Percentiles rank a stretch among this genome's conserved stretches.
Evolutionary conservation across 2,113 vertebrate species (phyloP).

Genomic region (Tylochromis polylepis): DNA sequence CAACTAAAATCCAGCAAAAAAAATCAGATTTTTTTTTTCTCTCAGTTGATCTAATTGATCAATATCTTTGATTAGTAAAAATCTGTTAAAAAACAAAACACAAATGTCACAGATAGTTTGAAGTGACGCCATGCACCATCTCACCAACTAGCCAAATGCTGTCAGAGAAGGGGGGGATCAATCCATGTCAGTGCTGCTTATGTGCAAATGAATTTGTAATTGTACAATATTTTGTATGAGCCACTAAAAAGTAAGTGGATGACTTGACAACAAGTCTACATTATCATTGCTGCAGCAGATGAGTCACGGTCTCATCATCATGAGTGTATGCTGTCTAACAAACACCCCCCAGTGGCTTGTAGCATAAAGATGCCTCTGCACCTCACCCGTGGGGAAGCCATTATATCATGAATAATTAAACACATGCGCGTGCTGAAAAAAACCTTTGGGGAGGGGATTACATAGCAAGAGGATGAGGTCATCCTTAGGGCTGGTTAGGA

Average conservation of each 20-base stretch:
- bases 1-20: background rate
- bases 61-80: background rate
- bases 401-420: slow-evolving; percentile 41
- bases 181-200: background rate
- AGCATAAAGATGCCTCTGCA: background rate
- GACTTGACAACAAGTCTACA: background rate
- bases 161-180: background rate
- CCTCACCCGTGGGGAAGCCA: background rate
- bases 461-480: slow-evolving; percentile 45
- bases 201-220: background rate
- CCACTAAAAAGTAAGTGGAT: background rate
- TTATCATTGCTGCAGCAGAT: background rate
- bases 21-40: background rate
- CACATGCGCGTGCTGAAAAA: background rate
- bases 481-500: background rate
- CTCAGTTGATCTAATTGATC: background rate
- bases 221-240: background rate
- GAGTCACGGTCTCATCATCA: background rate
- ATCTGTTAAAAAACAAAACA: background rate
- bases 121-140: background rate
- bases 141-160: background rate
- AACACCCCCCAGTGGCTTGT: background rate
- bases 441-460: background rate
- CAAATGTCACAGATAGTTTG: background rate
- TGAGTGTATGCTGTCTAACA: background rate